Conservation (phyloP, 2,113 vertebrate species). For the Platysternon megacephalum region DNA sequence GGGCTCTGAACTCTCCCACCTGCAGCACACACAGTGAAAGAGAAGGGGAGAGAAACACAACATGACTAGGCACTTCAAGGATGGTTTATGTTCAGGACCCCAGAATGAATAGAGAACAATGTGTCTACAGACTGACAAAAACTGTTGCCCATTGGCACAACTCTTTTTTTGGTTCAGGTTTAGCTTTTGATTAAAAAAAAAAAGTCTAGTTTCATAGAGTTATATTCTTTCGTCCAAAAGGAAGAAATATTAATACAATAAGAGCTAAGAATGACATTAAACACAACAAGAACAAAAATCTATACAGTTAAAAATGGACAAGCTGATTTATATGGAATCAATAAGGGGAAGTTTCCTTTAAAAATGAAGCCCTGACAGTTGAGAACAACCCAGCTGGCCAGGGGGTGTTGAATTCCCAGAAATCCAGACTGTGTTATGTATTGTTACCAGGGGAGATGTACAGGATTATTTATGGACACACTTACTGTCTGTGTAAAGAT, state of each 20-base stretch:
- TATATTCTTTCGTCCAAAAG: neutral
- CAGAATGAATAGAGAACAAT: neutral
- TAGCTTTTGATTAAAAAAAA: neutral
- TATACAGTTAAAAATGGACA: neutral
- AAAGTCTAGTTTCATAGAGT: neutral
- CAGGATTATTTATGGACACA: constrained; percentile 54
- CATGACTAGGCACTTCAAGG: neutral
- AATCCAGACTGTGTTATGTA: constrained; percentile 23
- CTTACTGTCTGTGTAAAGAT: constrained; percentile 48
- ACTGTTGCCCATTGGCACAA: neutral
- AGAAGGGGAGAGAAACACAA: neutral
- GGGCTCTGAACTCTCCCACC: constrained; percentile 97
- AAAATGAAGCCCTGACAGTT: constrained; percentile 47
- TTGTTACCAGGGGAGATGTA: constrained; percentile 24
- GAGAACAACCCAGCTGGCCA: constrained; percentile 52
- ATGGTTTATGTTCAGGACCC: neutral
- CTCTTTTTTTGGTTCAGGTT: neutral
- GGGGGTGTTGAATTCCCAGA: constrained; percentile 59
- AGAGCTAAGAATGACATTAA: neutral
- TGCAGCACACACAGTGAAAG: constrained; percentile 49
- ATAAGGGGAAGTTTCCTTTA: neutral
- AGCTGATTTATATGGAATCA: neutral
- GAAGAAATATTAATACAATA: neutral
- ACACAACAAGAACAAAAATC: neutral
- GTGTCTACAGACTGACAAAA: neutral